These are phyloP conservation scores for Himalopsyche tibetana DNA, from an alignment of 2,888 invertebrate genomes.

Conservation along the genomic window DNA sequence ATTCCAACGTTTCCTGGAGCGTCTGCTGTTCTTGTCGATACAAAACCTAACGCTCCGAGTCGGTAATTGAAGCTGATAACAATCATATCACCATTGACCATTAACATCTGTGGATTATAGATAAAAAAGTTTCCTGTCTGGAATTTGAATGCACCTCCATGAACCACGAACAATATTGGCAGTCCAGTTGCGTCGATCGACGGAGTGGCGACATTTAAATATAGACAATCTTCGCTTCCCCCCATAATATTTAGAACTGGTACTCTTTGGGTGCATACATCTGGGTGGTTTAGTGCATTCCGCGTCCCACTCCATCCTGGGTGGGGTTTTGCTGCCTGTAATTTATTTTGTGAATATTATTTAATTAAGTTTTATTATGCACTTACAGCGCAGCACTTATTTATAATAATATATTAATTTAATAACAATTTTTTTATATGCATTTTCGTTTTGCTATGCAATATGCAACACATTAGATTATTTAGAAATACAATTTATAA, in stretches of 20 bases:
- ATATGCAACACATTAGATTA: too few species aligned
- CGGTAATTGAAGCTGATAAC: slow-evolving; percentile 74
- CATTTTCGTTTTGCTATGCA: too few species aligned
- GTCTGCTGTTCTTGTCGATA: slow-evolving; percentile 70
- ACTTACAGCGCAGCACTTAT: too few species aligned
- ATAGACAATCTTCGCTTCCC: slow-evolving; percentile 83
- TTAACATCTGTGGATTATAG: slow-evolving; percentile 71
- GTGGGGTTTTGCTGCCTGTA: slow-evolving; percentile 78
- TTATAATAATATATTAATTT: too few species aligned
- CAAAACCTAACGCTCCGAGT: slow-evolving; percentile 73
- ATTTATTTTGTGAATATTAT: too few species aligned
- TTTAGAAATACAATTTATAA: too few species aligned
- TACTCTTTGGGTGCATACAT: slow-evolving; percentile 78
- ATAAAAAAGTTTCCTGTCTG: slow-evolving; percentile 72
- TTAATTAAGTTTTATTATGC: too few species aligned
- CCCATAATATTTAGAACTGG: slow-evolving; percentile 55
- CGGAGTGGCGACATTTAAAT: slow-evolving; percentile 82
- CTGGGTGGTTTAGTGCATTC: slow-evolving; percentile 79
- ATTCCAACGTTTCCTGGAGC: slow-evolving; percentile 75
- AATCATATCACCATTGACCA: slow-evolving; percentile 72
- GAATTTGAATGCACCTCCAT: slow-evolving; percentile 73
- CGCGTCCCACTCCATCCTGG: slow-evolving; percentile 79
- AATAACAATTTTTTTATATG: too few species aligned
- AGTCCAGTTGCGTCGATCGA: slow-evolving; percentile 72
- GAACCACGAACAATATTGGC: slow-evolving; percentile 74